A percentile compares a stretch with the other conserved stretches of the same genome.
These are phyloP conservation scores for Melinaea menophilus DNA, from an alignment of 2,888 invertebrate species.

Conservation along the genomic window DNA sequence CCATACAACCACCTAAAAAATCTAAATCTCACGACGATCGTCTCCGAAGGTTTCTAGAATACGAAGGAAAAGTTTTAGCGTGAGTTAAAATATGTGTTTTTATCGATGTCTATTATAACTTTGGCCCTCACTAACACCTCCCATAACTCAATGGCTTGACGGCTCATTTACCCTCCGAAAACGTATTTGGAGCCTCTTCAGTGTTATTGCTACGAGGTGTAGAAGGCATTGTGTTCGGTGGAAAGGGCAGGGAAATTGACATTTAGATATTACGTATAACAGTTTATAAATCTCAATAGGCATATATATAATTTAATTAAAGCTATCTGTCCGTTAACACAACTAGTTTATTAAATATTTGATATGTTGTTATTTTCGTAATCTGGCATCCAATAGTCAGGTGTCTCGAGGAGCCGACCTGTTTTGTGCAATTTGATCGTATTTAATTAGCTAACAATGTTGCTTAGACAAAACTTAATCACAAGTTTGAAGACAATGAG, in stretches of 20 bases:
- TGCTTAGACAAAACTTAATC: conserved; percentile 12
- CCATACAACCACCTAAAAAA: conserved; percentile 49
- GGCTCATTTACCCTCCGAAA: conserved; percentile 1
- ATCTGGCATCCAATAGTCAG: conserved; percentile 17
- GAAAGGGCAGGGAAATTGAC: no score
- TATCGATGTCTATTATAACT: neutral
- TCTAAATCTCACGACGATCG: conserved; percentile 45
- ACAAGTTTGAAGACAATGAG: conserved; percentile 12
- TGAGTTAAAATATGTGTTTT: conserved; percentile 45
- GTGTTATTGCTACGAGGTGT: conserved; percentile 5
- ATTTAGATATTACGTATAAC: no score
- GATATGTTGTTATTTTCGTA: neutral
- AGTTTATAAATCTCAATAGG: no score
- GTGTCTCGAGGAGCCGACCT: conserved; percentile 8
- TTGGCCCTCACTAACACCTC: conserved; percentile 1
- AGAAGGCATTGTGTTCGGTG: neutral
- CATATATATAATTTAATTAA: no score
- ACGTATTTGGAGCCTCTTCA: neutral
- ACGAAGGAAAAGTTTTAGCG: conserved; percentile 88
- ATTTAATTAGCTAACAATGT: conserved; percentile 3
- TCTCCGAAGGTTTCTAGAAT: conserved; percentile 84
- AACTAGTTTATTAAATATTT: no score
- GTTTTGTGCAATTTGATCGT: conserved; percentile 16
- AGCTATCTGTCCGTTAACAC: no score
- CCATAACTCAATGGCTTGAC: neutral